A percentile compares a stretch with the other conserved stretches of the same genome.
Conservation (phyloP, 2,888 invertebrate genomes). For the Lydus trimaculatus region DNA sequence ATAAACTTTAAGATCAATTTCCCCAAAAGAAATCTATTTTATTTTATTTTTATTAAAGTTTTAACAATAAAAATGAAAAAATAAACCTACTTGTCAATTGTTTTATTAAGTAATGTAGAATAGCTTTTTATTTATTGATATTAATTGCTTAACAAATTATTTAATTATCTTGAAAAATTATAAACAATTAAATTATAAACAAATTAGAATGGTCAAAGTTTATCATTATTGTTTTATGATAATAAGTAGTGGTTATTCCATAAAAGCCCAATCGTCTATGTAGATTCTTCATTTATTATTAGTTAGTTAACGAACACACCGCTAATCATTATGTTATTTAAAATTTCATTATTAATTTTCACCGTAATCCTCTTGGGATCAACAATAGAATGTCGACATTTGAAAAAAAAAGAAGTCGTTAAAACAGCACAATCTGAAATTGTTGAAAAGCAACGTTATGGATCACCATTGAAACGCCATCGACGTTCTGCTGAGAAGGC, state of each 20-base stretch:
- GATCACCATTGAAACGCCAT: background rate
- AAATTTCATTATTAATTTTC: background rate
- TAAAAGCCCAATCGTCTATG: background rate
- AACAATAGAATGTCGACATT: background rate
- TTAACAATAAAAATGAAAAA: no score
- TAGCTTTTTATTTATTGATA: no score
- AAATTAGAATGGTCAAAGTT: background rate
- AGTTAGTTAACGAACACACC: background rate
- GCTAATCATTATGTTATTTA: background rate
- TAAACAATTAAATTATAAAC: background rate
- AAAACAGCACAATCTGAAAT: background rate
- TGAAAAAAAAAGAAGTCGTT: background rate
- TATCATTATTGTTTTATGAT: background rate
- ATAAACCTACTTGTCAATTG: no score
- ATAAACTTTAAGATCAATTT: no score
- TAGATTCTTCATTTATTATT: no score
- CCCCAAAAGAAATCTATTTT: no score
- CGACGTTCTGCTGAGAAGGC: background rate
- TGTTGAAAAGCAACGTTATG: background rate
- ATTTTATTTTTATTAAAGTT: no score
- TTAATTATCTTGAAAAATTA: background rate
- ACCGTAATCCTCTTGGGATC: background rate
- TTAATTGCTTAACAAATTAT: background rate
- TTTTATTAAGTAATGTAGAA: no score
- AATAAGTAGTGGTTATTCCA: background rate